Base-by-base conservation (phyloP, 30 jellyfish, hydroid and myxozoan species). In the Hydra vulgaris region DNA sequence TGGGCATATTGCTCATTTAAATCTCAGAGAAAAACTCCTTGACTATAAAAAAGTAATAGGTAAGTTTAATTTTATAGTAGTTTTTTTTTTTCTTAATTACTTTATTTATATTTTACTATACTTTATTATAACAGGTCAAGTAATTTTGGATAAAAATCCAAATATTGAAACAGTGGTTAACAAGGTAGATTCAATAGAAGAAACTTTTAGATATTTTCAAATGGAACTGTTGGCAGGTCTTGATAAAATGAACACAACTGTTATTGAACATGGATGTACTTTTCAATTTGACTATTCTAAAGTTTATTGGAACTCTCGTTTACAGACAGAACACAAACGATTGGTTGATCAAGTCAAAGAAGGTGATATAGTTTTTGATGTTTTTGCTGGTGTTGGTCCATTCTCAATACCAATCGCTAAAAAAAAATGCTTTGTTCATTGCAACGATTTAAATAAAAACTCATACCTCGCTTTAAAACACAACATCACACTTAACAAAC, bases 361-460 rank as follows among this genome's bases (percentile, higher is more conserved):
- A 22, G 77, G 53, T 17, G 96, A 89, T 78, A 80, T 82, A 68
- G 96, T 94, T 74, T 84, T 80, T 83, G 99, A 94, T 85, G 99
- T 89, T 25, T 88, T 89, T 85, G 97, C 97, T 0, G 99, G 99
- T 16, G 99, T 94, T 80, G 99, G 99, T 25, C 99, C 99, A 7
- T 94, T 94, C 86, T 89, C 97, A 19, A 83, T 94, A 17, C 99
- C 97, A 56, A 94, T 90, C 3, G 99, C 96, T 0, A 88, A 89
- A 53, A 88, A 85, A 71, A 89, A 88, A 18, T 88, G 97, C 73
- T 69, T 16, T 17, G 97, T 94, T 52, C 70, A 81, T 85, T 97
- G 97, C 1, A 94, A 94, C 79, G 99, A 94, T 78, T 84, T 88
- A 15, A 94, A 94, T 77, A 88, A 90, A 17, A 84, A 81, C 3